phyloP scores from a whole-genome alignment of 2,888 invertebrate species.

The Ischnus inquisitorius region DNA sequence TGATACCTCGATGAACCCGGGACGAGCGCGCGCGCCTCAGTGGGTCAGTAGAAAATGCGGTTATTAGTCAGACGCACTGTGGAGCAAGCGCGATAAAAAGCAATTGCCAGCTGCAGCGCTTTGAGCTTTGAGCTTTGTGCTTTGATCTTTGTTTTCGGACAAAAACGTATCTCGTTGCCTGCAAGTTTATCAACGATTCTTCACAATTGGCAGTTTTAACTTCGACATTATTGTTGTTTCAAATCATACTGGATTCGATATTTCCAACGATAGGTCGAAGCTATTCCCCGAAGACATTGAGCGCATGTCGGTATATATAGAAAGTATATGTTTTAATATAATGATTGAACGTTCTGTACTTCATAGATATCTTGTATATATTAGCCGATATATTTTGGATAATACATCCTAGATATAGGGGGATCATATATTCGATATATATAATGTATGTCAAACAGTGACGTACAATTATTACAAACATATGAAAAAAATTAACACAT shows the following conservation, averaged over 20 bases:
- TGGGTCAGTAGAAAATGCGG: slow-evolving; percentile 14
- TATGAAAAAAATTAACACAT: no score
- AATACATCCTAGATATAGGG: background rate
- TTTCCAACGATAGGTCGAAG: no score
- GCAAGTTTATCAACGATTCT: background rate
- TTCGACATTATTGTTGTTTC: no score
- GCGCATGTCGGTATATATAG: no score
- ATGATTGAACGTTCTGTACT: no score
- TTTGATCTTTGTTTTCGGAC: background rate
- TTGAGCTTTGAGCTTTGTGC: background rate
- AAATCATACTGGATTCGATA: no score
- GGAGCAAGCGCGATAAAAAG: background rate
- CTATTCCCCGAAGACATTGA: no score
- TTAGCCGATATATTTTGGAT: background rate
- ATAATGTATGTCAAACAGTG: no score
- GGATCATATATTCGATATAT: no score
- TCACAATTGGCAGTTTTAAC: background rate
- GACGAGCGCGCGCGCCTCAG: background rate
- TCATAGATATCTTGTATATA: no score
- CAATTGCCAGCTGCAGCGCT: background rate
- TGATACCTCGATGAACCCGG: slow-evolving; percentile 3
- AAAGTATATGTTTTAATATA: no score
- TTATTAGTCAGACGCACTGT: slow-evolving; percentile 1
- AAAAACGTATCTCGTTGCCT: background rate
- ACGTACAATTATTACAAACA: no score